These are phyloP conservation scores for Helleia helle DNA, from an alignment of 2,888 invertebrate species.

Conservation along the genomic window DNA sequence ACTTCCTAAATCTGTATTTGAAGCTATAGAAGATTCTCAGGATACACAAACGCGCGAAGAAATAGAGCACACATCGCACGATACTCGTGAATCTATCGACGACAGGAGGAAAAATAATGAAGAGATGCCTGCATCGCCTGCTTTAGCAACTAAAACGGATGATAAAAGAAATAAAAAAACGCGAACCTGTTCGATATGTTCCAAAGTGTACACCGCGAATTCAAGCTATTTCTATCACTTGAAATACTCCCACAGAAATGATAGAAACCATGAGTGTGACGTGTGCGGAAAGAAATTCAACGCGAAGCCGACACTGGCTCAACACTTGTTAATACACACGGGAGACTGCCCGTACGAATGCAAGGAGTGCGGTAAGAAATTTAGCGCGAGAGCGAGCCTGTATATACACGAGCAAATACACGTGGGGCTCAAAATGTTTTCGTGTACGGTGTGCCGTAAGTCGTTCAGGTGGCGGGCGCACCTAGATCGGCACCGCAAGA, in stretches of 20 bases:
- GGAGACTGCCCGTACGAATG: slow-evolving; percentile 54
- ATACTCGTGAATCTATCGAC: neutral
- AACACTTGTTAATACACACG: slow-evolving; percentile 59
- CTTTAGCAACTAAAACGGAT: too few relatives aligned
- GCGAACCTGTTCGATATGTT: too few relatives aligned
- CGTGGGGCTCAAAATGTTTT: slow-evolving; percentile 33
- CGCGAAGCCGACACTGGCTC: slow-evolving; percentile 49
- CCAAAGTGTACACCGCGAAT: slow-evolving; percentile 50
- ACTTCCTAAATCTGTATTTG: slow-evolving; percentile 42
- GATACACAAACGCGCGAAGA: slow-evolving; percentile 23
- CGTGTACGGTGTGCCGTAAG: slow-evolving; percentile 41
- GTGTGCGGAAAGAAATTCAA: slow-evolving; percentile 62
- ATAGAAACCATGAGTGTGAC: slow-evolving; percentile 58
- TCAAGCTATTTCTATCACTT: slow-evolving; percentile 70
- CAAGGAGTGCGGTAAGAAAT: slow-evolving; percentile 57
- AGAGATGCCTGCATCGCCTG: too few relatives aligned
- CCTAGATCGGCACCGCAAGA: slow-evolving; percentile 49
- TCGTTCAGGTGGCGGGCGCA: slow-evolving; percentile 62
- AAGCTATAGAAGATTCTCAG: slow-evolving; percentile 44
- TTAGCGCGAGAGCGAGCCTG: slow-evolving; percentile 57
- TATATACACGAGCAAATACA: slow-evolving; percentile 68
- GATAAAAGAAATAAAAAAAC: too few relatives aligned
- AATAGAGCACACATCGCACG: neutral
- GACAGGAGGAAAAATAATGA: neutral
- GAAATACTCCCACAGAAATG: slow-evolving; percentile 58